Conservation (phyloP, 1,140 invertebrate genomes). For the Procambarus virginalis region DNA sequence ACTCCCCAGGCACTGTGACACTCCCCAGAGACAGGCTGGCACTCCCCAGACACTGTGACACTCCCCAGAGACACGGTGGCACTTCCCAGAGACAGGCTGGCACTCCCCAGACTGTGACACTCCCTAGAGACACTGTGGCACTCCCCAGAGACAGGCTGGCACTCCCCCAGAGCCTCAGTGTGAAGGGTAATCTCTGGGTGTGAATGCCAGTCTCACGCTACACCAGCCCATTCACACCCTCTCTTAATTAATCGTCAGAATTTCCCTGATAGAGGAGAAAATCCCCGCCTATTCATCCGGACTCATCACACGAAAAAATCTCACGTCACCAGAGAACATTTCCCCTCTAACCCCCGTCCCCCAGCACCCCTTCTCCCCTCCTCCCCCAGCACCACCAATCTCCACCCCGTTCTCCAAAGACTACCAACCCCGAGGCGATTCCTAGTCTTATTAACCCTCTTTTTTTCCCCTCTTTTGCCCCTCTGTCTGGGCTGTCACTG, state of each 20-base stretch:
- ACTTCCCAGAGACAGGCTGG: too few relatives aligned
- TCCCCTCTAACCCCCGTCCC: background rate
- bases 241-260: conserved; percentile 34
- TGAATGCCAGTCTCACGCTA: background rate
- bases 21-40: too few relatives aligned
- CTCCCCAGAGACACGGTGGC: too few relatives aligned
- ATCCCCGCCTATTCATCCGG: background rate
- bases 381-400: background rate
- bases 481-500: conserved; percentile 9
- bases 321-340: background rate
- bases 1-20: too few relatives aligned
- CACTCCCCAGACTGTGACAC: too few relatives aligned
- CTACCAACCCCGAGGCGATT: conserved; percentile 39
- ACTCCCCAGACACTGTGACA: too few relatives aligned
- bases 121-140: too few relatives aligned
- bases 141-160: too few relatives aligned
- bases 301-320: background rate
- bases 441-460: conserved; percentile 63
- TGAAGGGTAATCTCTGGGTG: too few relatives aligned
- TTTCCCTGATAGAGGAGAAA: conserved; percentile 7
- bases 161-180: too few relatives aligned
- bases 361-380: too few relatives aligned
- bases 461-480: conserved; percentile 25
- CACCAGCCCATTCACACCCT: conserved; percentile 13
- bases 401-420: background rate